These are phyloP conservation scores for Anthopleura xanthogrammica DNA, from an alignment of 92 coral and sea anemone species.

Conservation along the genomic window DNA sequence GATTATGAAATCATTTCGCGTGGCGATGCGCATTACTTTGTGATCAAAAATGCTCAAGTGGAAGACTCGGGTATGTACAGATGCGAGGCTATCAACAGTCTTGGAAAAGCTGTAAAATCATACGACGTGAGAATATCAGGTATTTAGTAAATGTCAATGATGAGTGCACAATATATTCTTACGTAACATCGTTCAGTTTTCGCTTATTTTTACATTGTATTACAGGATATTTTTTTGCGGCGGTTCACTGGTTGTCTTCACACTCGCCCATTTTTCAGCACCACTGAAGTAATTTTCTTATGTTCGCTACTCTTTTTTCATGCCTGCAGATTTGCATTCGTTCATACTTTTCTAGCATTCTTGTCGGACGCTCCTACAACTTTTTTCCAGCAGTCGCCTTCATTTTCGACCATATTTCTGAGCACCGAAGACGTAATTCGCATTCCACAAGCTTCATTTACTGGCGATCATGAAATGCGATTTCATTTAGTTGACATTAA, in stretches of 20 bases:
- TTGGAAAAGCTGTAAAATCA: conserved; percentile 62
- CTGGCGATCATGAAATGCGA: background rate
- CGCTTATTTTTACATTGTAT: background rate
- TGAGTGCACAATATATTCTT: too few relatives aligned
- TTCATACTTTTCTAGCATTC: too few relatives aligned
- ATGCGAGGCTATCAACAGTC: conserved; percentile 72
- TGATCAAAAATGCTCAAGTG: conserved; percentile 50
- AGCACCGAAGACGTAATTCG: background rate
- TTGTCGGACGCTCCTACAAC: background rate
- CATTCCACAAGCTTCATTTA: background rate
- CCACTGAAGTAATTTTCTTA: too few relatives aligned
- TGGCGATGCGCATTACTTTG: conserved; percentile 62
- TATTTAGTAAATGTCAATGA: background rate
- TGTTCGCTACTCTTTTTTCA: too few relatives aligned
- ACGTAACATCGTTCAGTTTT: background rate
- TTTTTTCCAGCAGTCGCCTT: background rate
- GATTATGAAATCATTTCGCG: conserved; percentile 50
- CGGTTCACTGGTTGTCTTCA: background rate
- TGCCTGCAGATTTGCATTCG: background rate
- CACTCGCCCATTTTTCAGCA: background rate
- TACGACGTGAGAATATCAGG: conserved; percentile 67
- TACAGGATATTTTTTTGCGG: background rate
- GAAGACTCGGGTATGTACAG: conserved; percentile 74
- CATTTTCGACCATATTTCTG: background rate
- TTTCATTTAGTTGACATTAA: too few relatives aligned